Evolutionary conservation across 64 coral and sea anemone genomes (phyloP).

Genomic region (Acropora tenuis): DNA sequence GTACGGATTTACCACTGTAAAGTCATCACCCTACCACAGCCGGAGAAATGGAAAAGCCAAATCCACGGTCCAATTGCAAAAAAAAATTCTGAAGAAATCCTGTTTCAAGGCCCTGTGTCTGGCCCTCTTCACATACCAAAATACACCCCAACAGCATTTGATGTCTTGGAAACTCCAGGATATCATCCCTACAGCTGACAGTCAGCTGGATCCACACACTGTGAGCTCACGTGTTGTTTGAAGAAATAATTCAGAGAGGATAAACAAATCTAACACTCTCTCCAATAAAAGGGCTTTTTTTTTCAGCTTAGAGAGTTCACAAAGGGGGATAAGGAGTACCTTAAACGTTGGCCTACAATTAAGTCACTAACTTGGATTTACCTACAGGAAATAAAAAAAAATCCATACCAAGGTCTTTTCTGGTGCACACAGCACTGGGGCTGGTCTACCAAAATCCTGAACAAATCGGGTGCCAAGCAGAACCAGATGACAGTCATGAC

Average conservation of each 20-base stretch:
- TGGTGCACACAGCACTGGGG: neutral
- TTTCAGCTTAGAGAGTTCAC: neutral
- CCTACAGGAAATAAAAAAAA: neutral
- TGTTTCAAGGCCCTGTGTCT: too few species aligned
- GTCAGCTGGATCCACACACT: too few species aligned
- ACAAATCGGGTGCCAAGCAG: slow-evolving; percentile 8
- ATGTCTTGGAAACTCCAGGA: too few species aligned
- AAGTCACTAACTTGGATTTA: neutral
- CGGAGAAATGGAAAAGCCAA: too few species aligned
- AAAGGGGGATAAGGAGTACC: neutral
- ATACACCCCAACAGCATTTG: too few species aligned
- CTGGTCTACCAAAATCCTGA: neutral
- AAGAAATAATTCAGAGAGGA: neutral
- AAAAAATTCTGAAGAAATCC: too few species aligned
- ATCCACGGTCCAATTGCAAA: too few species aligned
- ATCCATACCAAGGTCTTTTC: neutral
- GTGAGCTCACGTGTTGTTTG: too few species aligned
- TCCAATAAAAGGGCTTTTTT: neutral
- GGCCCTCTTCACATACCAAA: too few species aligned
- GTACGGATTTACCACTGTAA: too few species aligned
- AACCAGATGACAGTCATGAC: neutral
- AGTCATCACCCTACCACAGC: too few species aligned
- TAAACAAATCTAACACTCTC: neutral
- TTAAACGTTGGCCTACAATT: neutral
- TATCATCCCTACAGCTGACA: too few species aligned